Conservation (phyloP, 2,797 vertebrate genomes). For the Phoeniculus purpureus region DNA sequence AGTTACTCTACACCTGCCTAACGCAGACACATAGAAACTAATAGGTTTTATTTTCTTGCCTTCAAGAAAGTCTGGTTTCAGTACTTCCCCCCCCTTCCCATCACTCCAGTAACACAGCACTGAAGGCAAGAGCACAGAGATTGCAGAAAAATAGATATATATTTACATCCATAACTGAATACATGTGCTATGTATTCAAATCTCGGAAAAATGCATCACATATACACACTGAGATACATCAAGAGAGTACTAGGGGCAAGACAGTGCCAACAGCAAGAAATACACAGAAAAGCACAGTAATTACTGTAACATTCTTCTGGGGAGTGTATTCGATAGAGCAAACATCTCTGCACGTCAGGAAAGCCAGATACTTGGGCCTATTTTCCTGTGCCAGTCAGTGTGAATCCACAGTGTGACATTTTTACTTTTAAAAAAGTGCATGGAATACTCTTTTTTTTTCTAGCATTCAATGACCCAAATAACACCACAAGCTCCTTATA, state of each 20-base stretch:
- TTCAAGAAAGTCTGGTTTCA: constrained; percentile 37
- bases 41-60: constrained; percentile 38
- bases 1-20: constrained; percentile 36
- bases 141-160: constrained; percentile 59
- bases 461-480: not conserved
- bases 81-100: not conserved
- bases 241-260: constrained; percentile 50
- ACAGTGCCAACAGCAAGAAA: constrained; percentile 54
- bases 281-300: constrained; percentile 55
- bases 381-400: not conserved
- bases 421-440: constrained; percentile 13
- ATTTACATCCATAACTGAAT: constrained; percentile 67
- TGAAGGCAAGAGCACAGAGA: constrained; percentile 62
- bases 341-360: not conserved
- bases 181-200: constrained; percentile 47
- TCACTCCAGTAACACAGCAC: constrained; percentile 36
- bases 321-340: not conserved
- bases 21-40: constrained; percentile 27
- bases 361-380: not conserved
- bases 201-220: constrained; percentile 54
- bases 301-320: constrained; percentile 30
- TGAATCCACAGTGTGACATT: not conserved
- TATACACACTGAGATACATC: constrained; percentile 56
- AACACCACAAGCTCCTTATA: constrained; percentile 1
- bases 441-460: not conserved